Evolutionary conservation across 1,140 invertebrate genomes (phyloP).

Genomic region (Ceratitis capitata): DNA sequence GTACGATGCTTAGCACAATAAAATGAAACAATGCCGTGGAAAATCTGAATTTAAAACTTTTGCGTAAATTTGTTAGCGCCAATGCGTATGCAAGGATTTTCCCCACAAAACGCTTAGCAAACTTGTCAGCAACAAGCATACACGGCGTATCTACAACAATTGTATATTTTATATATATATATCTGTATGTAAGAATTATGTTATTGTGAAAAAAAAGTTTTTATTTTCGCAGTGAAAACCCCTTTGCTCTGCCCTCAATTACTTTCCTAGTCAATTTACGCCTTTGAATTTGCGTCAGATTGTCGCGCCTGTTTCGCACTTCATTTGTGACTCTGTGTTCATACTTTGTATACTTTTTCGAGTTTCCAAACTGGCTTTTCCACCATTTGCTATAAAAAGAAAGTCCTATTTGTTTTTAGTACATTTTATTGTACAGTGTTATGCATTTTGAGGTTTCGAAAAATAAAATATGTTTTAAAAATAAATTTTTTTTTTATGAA

Average conservation of each 20-base stretch:
- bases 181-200: background rate
- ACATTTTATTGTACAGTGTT: constrained; percentile 50
- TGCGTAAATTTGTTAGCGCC: background rate
- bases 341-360: constrained; percentile 63
- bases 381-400: background rate
- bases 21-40: background rate
- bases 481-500: no score
- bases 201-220: background rate
- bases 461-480: no score
- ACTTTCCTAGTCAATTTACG: constrained; percentile 58
- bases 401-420: background rate
- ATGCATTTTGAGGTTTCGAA: no score
- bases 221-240: background rate
- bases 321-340: constrained; percentile 60
- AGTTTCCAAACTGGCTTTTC: constrained; percentile 48
- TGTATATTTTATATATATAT: no score
- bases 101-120: background rate
- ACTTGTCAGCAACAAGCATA: background rate
- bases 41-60: background rate
- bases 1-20: no score
- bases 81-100: background rate
- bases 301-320: constrained; percentile 47
- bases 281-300: background rate
- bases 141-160: background rate
- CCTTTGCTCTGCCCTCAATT: background rate